Conservation (phyloP, 2,113 vertebrate species). For the Ginglymostoma cirratum region DNA sequence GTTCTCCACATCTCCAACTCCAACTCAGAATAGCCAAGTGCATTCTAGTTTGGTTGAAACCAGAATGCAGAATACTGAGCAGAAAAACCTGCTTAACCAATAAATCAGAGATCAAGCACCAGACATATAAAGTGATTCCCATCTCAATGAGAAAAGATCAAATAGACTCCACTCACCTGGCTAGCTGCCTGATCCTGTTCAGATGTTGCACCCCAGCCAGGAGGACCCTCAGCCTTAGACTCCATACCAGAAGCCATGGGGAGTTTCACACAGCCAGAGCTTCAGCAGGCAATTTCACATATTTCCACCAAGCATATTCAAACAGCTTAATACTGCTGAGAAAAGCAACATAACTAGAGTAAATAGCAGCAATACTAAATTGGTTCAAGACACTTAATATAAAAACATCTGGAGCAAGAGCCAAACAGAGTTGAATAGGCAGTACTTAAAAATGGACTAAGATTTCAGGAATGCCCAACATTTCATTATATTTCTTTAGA, state of each 20-base stretch:
- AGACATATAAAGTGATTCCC: background rate
- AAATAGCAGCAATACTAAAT: background rate
- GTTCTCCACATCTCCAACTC: background rate
- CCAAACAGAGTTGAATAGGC: background rate
- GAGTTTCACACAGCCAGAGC: background rate
- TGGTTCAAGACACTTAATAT: background rate
- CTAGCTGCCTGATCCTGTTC: constrained; percentile 56
- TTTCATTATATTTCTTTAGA: background rate
- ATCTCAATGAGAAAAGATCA: background rate
- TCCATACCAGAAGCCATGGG: constrained; percentile 50
- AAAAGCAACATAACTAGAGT: background rate
- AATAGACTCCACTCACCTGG: constrained; percentile 52
- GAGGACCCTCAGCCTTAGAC: constrained; percentile 58
- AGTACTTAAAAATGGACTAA: background rate
- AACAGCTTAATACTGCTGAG: background rate
- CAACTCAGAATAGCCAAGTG: too few species aligned
- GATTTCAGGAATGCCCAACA: background rate
- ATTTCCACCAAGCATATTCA: background rate
- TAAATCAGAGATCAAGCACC: background rate
- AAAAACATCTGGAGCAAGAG: background rate
- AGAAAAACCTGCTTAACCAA: background rate
- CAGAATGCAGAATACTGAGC: background rate
- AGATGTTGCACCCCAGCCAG: constrained; percentile 57
- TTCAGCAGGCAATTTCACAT: background rate
- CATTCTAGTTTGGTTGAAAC: background rate